Evolutionary conservation across 2,113 vertebrate genomes (phyloP).

Genomic region (Peromyscus maniculatus): DNA sequence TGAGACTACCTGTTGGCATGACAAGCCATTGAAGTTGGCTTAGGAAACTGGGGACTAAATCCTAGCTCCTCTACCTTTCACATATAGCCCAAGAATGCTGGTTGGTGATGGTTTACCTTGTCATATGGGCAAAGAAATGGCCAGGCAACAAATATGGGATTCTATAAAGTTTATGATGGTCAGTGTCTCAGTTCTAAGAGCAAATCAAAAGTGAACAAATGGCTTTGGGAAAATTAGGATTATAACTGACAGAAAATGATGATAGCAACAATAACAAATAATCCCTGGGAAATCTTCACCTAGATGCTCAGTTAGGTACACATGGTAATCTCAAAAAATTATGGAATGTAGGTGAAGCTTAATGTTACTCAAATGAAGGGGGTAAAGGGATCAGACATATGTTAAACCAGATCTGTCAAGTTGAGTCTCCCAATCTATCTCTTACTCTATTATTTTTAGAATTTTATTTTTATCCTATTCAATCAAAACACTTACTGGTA

Average conservation of each 20-base stretch:
- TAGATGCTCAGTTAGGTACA: not conserved
- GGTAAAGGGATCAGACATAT: not conserved
- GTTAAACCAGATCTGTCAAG: not conserved
- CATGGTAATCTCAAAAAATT: not conserved
- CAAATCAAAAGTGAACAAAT: not conserved
- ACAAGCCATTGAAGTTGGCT: not conserved
- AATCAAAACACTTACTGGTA: not conserved
- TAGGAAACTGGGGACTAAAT: not conserved
- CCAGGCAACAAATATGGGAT: not conserved
- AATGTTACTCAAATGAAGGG: rapidly evolving
- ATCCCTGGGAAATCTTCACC: not conserved
- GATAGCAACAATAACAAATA: not conserved
- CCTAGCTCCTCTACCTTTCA: not conserved
- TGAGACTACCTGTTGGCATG: not conserved
- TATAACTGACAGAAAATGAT: not conserved
- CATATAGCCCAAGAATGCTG: not conserved
- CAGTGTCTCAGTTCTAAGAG: not conserved
- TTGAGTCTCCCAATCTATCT: not conserved
- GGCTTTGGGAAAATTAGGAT: not conserved
- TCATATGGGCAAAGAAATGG: not conserved
- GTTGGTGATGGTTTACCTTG: not conserved
- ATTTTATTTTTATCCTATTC: not conserved
- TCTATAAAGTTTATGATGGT: not conserved
- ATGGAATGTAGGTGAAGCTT: not conserved
- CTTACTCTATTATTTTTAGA: not conserved